phyloP scores from a whole-genome alignment of 1,140 invertebrate genomes.

The Drosophila truncata region DNA sequence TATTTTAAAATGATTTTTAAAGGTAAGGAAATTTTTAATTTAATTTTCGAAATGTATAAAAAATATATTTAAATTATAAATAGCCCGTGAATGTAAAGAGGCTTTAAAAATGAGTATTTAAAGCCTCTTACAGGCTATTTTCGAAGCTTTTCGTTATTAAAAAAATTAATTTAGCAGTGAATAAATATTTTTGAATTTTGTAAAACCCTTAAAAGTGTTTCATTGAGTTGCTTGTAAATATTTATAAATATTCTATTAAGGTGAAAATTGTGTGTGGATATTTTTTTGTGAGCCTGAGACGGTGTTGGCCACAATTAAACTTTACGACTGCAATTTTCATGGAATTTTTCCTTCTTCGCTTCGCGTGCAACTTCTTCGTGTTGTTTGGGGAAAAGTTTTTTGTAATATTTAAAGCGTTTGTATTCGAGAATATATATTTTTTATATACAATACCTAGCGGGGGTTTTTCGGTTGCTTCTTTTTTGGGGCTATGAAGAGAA shows the following conservation, averaged over 20 bases:
- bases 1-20: not conserved
- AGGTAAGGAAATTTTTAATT: not conserved
- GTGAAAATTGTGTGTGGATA: too few species aligned
- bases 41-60: not conserved
- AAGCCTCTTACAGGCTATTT: too few species aligned
- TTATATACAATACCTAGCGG: conserved; percentile 25
- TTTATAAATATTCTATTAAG: not conserved
- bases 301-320: conserved; percentile 67
- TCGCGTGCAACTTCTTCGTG: conserved; percentile 26
- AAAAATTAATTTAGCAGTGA: not conserved
- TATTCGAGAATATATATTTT: conserved; percentile 27
- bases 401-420: conserved; percentile 58
- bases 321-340: conserved; percentile 77
- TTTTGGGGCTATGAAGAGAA: conserved; percentile 8
- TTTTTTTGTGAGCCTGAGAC: not conserved
- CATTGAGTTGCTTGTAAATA: not conserved
- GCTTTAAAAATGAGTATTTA: too few species aligned
- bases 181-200: not conserved
- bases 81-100: too few species aligned
- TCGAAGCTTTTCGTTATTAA: too few species aligned
- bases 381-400: conserved; percentile 46
- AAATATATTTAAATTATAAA: not conserved
- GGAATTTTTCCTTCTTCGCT: conserved; percentile 10
- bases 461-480: not conserved
- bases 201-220: not conserved